Base-by-base conservation (phyloP, 2,888 invertebrate species). In the Anticlea derivata region DNA sequence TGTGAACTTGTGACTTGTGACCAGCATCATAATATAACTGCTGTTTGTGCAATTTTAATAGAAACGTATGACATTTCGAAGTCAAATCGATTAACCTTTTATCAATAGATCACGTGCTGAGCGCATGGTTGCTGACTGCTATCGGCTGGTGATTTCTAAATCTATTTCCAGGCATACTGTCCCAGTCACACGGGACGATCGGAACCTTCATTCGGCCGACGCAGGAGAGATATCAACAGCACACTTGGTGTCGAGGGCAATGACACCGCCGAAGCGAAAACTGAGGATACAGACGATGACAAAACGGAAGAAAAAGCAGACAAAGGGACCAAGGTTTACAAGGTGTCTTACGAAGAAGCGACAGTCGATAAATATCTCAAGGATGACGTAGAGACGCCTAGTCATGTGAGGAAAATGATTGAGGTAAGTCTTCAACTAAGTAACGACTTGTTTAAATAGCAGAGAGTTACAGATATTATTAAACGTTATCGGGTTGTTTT, bases 321-420 rank as follows among this genome's bases (percentile, higher is more conserved):
- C n/a, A 60, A 58, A 12, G 50, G 58, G 1, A 80, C 75, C 3
- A 70, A 72, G 1, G 79, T 84, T 4, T 86, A 80, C 68, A 86
- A 87, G 70, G 80, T 79, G 50, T 88, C 81, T 1, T 84, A 70
- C 61, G 91, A 78, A 76, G 83, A 83, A 51, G 83, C 87, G 0
- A 76, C 66, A 0, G 85, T 89, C 10, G 86, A 86, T 59, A 83
- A 86, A 38, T 87, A 90, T 61, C 77, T 91, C 40, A 91, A 92
- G 57, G 86, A 91, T 27, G 91, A 91, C 27, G 89, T 91, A 5
- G 92, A 92, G 40, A 92, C 92, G 1, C 93, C 94, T 7, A 96
- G 97, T 75, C 96, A 95, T 75, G 96, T 97, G 22, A 91, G 96
- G 59, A 96, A 96, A 89, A 96, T 97, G 95, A 96, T 97, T 62